These are phyloP conservation scores for Amphimallon solstitiale DNA, from an alignment of 2,888 invertebrate genomes.

Conservation along the genomic window DNA sequence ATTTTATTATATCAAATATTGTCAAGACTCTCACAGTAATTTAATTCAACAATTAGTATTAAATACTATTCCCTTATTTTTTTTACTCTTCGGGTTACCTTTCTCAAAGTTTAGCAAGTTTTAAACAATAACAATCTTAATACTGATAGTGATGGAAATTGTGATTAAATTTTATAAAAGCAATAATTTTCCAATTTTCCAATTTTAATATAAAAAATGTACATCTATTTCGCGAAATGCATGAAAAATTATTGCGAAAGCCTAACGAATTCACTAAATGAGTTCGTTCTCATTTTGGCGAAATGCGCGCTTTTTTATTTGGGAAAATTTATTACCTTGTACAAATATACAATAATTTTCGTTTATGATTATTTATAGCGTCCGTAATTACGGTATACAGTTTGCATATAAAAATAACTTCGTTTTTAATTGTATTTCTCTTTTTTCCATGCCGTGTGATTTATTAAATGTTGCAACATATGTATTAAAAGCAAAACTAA, in stretches of 20 bases:
- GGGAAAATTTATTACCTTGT: constrained; percentile 14
- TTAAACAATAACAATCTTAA: too few species aligned
- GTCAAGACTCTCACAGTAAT: too few species aligned
- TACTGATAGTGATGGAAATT: too few species aligned
- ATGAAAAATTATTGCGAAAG: constrained; percentile 1
- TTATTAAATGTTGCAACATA: constrained; percentile 19
- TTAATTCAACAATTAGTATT: too few species aligned
- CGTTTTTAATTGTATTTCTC: constrained; percentile 13
- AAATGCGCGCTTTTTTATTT: constrained; percentile 7
- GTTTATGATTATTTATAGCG: constrained; percentile 33
- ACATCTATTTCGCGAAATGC: background rate
- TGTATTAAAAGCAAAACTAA: background rate
- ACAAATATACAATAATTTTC: constrained; percentile 22
- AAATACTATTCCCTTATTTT: too few species aligned
- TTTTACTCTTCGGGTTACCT: too few species aligned
- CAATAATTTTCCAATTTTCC: background rate
- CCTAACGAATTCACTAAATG: background rate
- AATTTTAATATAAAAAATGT: background rate
- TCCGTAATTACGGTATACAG: constrained; percentile 24
- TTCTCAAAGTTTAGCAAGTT: too few species aligned
- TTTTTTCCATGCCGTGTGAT: constrained; percentile 17
- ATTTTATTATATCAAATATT: too few species aligned
- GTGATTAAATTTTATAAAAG: background rate
- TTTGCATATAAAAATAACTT: constrained; percentile 16
- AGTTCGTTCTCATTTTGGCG: constrained; percentile 7